Conservation (phyloP, 2,888 invertebrate genomes). For the Melolontha melolontha region DNA sequence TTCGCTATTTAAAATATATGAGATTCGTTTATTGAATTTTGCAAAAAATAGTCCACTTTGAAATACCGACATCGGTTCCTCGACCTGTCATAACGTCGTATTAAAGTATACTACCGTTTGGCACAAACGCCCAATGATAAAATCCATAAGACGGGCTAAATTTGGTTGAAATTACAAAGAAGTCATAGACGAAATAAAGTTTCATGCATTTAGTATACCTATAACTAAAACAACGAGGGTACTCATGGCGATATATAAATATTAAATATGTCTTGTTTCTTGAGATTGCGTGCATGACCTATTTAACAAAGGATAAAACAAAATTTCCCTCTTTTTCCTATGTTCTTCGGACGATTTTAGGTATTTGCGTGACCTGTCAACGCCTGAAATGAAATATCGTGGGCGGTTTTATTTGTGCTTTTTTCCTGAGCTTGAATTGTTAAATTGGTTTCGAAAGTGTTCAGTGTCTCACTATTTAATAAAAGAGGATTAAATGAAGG, state of each 20-base stretch:
- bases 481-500: too few species aligned
- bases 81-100: too few species aligned
- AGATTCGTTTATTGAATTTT: too few species aligned
- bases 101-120: too few species aligned
- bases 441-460: not conserved
- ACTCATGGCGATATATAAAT: not conserved
- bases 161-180: conserved; percentile 1
- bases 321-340: not conserved
- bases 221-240: not conserved
- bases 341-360: not conserved
- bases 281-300: too few species aligned
- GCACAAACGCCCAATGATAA: too few species aligned
- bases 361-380: conserved; percentile 10
- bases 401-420: not conserved
- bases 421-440: not conserved
- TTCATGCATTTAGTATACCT: not conserved
- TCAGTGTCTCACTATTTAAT: too few species aligned
- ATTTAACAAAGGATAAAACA: too few species aligned
- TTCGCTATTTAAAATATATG: too few species aligned
- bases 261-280: not conserved
- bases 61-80: too few species aligned
- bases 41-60: too few species aligned
- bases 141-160: not conserved
- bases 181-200: not conserved
- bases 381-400: not conserved